Evolutionary conservation across 2,888 invertebrate species (phyloP), one percentile per base, ranked within the genome.

Genomic region (Agrotis ipsilon): DNA sequence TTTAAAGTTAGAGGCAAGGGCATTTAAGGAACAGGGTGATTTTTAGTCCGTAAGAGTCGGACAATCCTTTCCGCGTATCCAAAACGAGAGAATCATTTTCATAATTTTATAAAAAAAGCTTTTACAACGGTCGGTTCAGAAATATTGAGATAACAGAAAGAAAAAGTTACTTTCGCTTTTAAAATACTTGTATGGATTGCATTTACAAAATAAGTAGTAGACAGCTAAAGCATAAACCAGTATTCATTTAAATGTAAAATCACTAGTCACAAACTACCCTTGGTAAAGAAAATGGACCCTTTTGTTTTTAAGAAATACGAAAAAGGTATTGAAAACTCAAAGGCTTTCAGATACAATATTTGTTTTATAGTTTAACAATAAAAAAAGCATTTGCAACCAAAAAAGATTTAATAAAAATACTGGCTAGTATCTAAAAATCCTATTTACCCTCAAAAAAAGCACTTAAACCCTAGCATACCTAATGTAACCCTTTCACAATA

Each of bases 401-500:
- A 3, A 43, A 7, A 45, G 16, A 19, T 43, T 45, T 67, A 48
- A 7, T 59, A 54, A 73, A 64, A 68, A 73, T 49, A 55, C 54
- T n/a, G n/a, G n/a, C n/a, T n/a, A n/a, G 49, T 39, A 16, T 1
- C 7, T 2, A 49, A 51, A 51, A 57, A 68, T 52, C 46, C 21
- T 62, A 58, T 69, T 62, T 58, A 48, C 52, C 51, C 39, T 32
- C 11, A 75, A 77, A 73, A 73, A 68, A 75, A 58, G 61, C 48
- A 62, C 52, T 69, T 58, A 49, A 59, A 60, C 73, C 68, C 51
- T 58, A 7, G 39, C 14, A 18, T 46, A 51, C 60, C 77, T 11
- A 51, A 54, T 63, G 48, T 48, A 27, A 67, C 70, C 78, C 62
- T 60, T 65, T 54, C n/a, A 67, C 48, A 70, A 67, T 67, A 75